Evolutionary conservation across 2,797 vertebrate genomes (phyloP), one percentile per base, ranked within the genome.

Genomic region (Anguilla marmorata): DNA sequence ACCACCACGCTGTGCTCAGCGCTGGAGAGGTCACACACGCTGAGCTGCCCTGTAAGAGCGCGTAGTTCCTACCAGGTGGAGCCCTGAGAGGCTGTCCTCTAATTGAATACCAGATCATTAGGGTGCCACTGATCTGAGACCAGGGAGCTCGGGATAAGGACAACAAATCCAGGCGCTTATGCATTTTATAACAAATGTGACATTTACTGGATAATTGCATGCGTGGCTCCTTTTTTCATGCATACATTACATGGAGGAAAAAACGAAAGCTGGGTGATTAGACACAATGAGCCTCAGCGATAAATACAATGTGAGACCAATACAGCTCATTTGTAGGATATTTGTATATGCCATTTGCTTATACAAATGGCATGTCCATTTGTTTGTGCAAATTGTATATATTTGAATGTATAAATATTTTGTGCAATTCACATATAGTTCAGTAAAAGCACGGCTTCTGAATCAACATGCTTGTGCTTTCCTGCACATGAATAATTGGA

Each of bases 161-260:
- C 93, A 91, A 88, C 85, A 72, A 92, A 94, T 90, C 90, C 92
- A 94, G 92, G 89, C 89, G 80, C 90, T 90, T 90, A 91, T 84
- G 41, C 90, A 88, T 90, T 89, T 91, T 91, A 92, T 96, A 96
- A 96, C 94, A 94, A 95, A 95, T 90, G 90, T 96, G 96, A 95
- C 96, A 96, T 97, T 96, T 96, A 94, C 93, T 91, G 96, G 94
- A 94, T 96, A 96, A 96, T 96, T 96, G 93, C 94, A 94, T 94
- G 93, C 87, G 90, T 90, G 89, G 91, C 90, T 91, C 92, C 91
- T 90, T 85, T 89, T 91, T 88, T 88, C 92, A 93, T 92, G 93
- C 93, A 96, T 95, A 92, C 93, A 89, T 90, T 93, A 92, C 91
- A 85, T 91, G 95, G 94, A 90, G 92, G 93, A 95, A 95, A 94